Percentiles rank a stretch among this genome's conserved stretches.
Conservation (phyloP, 2,888 invertebrate genomes). For the Lampropteryx suffumata region DNA sequence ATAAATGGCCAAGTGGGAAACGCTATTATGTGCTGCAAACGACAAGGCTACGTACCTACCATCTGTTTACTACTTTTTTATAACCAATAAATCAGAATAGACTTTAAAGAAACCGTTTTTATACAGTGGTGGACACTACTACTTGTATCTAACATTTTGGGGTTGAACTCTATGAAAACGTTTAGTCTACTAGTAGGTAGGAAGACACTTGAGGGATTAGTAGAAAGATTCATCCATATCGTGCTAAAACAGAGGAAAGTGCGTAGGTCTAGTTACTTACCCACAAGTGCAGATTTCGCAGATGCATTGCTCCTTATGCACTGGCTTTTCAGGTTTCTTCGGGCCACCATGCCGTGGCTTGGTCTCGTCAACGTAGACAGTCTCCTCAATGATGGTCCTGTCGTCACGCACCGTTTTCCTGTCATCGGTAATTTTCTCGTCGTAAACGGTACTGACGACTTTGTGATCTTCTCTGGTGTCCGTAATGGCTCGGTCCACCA, state of each 20-base stretch:
- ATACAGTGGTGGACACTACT: too few relatives aligned
- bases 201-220: too few relatives aligned
- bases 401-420: conserved; percentile 76
- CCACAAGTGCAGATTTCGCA: conserved; percentile 96
- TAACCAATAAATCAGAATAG: not conserved
- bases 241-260: conserved; percentile 18
- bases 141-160: too few relatives aligned
- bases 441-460: conserved; percentile 74
- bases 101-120: too few relatives aligned
- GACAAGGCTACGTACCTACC: conserved; percentile 19
- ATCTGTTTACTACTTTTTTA: conserved; percentile 10
- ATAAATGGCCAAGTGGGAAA: conserved; percentile 27
- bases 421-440: conserved; percentile 71
- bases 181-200: too few relatives aligned
- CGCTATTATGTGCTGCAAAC: conserved; percentile 25
- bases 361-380: conserved; percentile 66
- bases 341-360: conserved; percentile 68
- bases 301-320: conserved; percentile 90
- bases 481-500: conserved; percentile 77
- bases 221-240: conserved; percentile 13
- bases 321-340: conserved; percentile 67
- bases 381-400: conserved; percentile 62
- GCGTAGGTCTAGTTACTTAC: conserved; percentile 80
- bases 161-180: too few relatives aligned
- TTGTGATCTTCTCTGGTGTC: conserved; percentile 66